Conservation (phyloP, 2,888 invertebrate genomes). For the Platerodrilus igneus region DNA sequence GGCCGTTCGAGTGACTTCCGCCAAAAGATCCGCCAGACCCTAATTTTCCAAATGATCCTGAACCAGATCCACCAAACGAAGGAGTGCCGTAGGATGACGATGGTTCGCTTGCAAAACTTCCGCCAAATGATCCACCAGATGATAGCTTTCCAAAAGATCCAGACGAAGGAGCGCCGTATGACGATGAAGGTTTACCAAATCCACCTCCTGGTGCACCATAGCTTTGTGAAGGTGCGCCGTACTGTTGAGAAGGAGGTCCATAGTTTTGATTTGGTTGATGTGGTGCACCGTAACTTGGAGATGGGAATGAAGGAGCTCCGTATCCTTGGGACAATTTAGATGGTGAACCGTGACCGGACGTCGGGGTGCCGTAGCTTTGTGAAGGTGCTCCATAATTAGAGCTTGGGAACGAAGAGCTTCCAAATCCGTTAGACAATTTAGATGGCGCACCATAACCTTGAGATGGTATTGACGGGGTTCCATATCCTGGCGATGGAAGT, state of each 20-base stretch:
- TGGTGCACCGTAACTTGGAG: constrained; percentile 5
- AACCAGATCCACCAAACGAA: constrained; percentile 23
- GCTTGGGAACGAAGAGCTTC: constrained; percentile 17
- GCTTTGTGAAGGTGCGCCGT: constrained; percentile 34
- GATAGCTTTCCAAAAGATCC: constrained; percentile 42
- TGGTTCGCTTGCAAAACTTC: constrained; percentile 26
- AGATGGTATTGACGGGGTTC: constrained; percentile 25
- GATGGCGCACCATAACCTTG: constrained; percentile 35
- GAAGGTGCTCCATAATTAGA: constrained; percentile 17
- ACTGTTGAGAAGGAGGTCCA: constrained; percentile 35
- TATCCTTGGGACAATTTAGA: constrained; percentile 33
- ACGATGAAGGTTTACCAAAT: constrained; percentile 31
- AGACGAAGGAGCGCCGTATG: constrained; percentile 39
- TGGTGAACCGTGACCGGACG: constrained; percentile 24
- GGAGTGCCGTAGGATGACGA: constrained; percentile 33
- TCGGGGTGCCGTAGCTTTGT: constrained; percentile 10
- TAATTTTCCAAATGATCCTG: constrained; percentile 22
- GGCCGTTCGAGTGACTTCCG: constrained; percentile 2
- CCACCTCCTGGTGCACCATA: constrained; percentile 47
- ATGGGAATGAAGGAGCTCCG: constrained; percentile 30
- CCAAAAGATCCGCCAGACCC: constrained; percentile 6
- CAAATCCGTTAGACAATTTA: constrained; percentile 22
- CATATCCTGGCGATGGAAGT: constrained; percentile 27
- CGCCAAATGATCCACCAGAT: constrained; percentile 45
- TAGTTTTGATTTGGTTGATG: constrained; percentile 41